Evolutionary conservation across 2,888 invertebrate genomes (phyloP), one percentile per base, ranked within the genome.

Genomic region (Leptinotarsa peninsularis): DNA sequence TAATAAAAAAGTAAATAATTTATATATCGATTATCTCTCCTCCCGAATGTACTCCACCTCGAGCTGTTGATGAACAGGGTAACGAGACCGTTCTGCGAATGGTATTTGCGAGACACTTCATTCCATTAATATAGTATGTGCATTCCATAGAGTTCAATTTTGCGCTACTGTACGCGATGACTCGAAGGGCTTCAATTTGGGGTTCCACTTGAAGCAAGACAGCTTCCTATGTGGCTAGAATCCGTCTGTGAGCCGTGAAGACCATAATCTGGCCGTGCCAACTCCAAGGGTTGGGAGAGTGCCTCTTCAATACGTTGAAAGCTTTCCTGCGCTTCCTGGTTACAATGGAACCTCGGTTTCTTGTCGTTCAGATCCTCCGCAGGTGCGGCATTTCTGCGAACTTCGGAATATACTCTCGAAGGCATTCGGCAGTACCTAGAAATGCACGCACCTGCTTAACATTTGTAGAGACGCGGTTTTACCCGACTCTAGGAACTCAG

Each of bases 401-500:
- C n/a, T 78, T 71, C 0, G 81, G 81, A 0, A 84, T 69, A 63
- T 81, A 85, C 17, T 82, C 81, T 1, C 83, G 73, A 3, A 83
- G 74, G 79, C 84, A 84, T 14, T 79, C 78, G 14, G 78, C 72
- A 4, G 78, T 63, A 0, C 84, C 84, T 14, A 84, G 69, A 63
- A 84, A 83, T 7, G 54, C 49, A 18, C 75, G 70, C 0, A 83
- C 68, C 56, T 80, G 74, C 50, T 67, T 71, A n/a, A 72, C 66
- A n/a, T 4, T 78, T 49, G 7, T 74, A 79, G 1, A 63, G 43
- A 10, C 43, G 43, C 3, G 3, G 43, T 43, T 43, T 0, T 43
- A 43, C 43, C 3, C 3, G 43, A 43, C 10, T 43, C 43, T 10
- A 43, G 43, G 3, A 43, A 43, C 43, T 43, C 10, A 43, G 43